A percentile compares a stretch with the other conserved stretches of the same genome.
phyloP scores from a whole-genome alignment of 92 coral and sea anemone genomes.

The Phymanthus crucifer region DNA sequence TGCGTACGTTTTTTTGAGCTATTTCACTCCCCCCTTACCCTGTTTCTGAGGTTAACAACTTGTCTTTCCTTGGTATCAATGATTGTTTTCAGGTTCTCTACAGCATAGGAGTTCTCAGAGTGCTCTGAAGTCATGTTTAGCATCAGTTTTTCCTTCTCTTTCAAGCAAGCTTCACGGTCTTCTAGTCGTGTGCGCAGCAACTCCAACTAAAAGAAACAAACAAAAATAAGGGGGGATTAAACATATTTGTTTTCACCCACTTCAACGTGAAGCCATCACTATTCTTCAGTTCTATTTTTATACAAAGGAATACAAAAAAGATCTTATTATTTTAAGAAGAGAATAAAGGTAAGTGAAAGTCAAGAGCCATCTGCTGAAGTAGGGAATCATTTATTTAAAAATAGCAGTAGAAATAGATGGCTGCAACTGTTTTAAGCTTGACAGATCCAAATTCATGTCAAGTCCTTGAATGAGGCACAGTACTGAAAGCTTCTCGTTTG shows the following conservation, averaged over 20 bases:
- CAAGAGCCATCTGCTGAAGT: too few species aligned
- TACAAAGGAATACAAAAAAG: too few species aligned
- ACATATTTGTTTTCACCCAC: neutral
- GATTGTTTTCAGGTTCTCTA: constrained; percentile 85
- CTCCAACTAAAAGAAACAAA: constrained; percentile 58
- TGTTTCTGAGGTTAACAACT: constrained; percentile 66
- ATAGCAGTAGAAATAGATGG: too few species aligned
- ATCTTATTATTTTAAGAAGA: too few species aligned
- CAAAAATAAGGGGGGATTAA: neutral
- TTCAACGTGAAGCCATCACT: neutral
- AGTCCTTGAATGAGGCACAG: too few species aligned
- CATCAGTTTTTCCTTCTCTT: constrained; percentile 79
- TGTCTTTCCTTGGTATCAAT: constrained; percentile 91
- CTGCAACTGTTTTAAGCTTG: too few species aligned
- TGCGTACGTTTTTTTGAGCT: neutral
- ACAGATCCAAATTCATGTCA: too few species aligned
- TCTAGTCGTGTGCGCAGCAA: constrained; percentile 81
- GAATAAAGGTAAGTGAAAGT: too few species aligned
- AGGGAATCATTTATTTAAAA: too few species aligned
- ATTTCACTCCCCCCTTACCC: constrained; percentile 39
- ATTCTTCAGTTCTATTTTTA: neutral
- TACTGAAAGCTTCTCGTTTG: too few species aligned
- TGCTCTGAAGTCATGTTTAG: constrained; percentile 83
- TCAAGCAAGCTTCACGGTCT: constrained; percentile 73
- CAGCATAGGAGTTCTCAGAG: constrained; percentile 82